Evolutionary conservation across 2,113 vertebrate genomes (phyloP), one percentile per base, ranked within the genome.

Genomic region (Macquaria ambigua): DNA sequence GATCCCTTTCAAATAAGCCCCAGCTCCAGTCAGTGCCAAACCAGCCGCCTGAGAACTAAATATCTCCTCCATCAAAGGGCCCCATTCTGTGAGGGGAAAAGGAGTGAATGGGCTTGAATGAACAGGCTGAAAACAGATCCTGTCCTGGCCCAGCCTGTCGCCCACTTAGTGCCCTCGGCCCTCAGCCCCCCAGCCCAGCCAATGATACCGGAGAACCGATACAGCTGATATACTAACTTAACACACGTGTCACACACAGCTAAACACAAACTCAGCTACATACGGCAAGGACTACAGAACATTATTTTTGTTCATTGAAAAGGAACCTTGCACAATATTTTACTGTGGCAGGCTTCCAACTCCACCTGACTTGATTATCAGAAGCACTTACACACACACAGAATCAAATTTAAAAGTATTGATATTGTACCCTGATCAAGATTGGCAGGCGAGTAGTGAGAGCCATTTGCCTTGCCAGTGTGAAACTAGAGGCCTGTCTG

Each of bases 1-100:
- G 93, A 93, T 94, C 85, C 91, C 93, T 96, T 96, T 92, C 93
- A 94, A 91, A 95, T 94, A 96, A 93, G 92, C 94, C 86, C 91
- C 91, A 92, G 90, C 82, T 94, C 82, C 87, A 94, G 86, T 93
- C 82, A 89, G 92, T 94, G 96, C 90, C 94, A 96, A 96, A 90
- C 84, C 82, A 94, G 94, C 90, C 92, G 93, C 82, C 82, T 88
- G 83, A 94, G 95, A 96, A 96, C 96, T 90, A 93, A 96, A 96
- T 95, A 96, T 94, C 92, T 88, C 91, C 88, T 90, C 82, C 90
- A 94, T 96, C 94, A 96, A 96, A 96, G 87, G 82, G 78, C 50
- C 88, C 94, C 93, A 96, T 94, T 96, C 90, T 95, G 87, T 58
- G 41, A 86, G 56, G 69, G 85, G 74, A 94, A 87, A 92, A 91